A percentile compares a stretch with the other conserved stretches of the same genome.
These are phyloP conservation scores for Lasioglossum leucozonium DNA, from an alignment of 2,888 invertebrate genomes.

Conservation along the genomic window DNA sequence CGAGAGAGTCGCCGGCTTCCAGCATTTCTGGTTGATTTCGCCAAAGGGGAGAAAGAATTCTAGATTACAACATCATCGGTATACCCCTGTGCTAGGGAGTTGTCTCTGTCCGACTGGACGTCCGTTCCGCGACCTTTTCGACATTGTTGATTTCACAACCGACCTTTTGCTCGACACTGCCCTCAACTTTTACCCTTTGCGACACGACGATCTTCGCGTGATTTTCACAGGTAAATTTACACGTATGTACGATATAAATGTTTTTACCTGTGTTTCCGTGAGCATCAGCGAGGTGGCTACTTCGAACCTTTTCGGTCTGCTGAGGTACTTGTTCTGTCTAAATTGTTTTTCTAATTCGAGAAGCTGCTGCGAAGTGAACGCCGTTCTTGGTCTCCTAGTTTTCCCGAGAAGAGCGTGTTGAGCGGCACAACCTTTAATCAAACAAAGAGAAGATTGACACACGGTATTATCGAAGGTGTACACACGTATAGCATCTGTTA, in stretches of 20 bases:
- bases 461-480: not conserved
- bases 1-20: slow-evolving; percentile 64
- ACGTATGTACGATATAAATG: no score
- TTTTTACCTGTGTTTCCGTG: slow-evolving; percentile 99
- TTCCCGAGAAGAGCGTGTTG: slow-evolving; percentile 94
- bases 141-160: not conserved
- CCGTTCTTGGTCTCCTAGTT: slow-evolving; percentile 97
- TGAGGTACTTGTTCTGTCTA: slow-evolving; percentile 99
- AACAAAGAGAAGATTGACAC: not conserved
- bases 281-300: slow-evolving; percentile 99
- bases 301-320: slow-evolving; percentile 98
- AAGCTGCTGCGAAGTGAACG: slow-evolving; percentile 98
- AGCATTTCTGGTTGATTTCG: slow-evolving; percentile 62
- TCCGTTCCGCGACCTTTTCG: slow-evolving; percentile 4
- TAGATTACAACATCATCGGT: slow-evolving; percentile 77
- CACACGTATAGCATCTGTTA: no score
- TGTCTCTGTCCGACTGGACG: slow-evolving; percentile 9
- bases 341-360: slow-evolving; percentile 99
- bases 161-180: not conserved
- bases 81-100: slow-evolving; percentile 67
- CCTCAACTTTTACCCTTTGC: not conserved
- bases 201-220: not conserved
- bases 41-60: slow-evolving; percentile 50
- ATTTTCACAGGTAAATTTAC: no score
- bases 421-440: slow-evolving; percentile 86